These are phyloP conservation scores for honey bee (Apis mellifera) DNA, from an alignment of 1,140 invertebrate species.

Conservation along the genomic window DNA sequence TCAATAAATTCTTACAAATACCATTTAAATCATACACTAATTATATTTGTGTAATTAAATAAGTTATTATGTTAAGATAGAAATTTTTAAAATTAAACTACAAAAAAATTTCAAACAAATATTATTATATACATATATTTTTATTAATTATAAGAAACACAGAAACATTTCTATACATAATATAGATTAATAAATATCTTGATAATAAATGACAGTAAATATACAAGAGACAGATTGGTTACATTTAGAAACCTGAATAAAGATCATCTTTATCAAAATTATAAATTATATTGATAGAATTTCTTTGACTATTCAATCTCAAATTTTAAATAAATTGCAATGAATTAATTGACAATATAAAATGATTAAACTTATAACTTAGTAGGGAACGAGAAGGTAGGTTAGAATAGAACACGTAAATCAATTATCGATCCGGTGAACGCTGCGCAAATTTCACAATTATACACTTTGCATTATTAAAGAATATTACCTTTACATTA, in stretches of 20 bases:
- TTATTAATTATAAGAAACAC: not conserved
- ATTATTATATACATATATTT: not conserved
- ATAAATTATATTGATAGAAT: not conserved
- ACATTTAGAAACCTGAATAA: constrained; percentile 37
- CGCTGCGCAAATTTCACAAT: constrained; percentile 59
- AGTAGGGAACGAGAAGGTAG: constrained; percentile 50
- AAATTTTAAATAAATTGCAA: constrained; percentile 13
- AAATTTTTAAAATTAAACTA: not conserved
- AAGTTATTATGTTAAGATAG: not conserved
- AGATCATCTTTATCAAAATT: not conserved
- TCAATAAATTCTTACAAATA: not conserved
- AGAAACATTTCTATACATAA: not conserved
- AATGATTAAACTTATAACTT: constrained; percentile 43
- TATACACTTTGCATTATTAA: too few species aligned
- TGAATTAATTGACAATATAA: constrained; percentile 12
- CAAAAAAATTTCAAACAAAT: not conserved
- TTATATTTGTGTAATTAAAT: not conserved
- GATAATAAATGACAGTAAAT: constrained; percentile 37
- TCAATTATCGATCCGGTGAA: constrained; percentile 68
- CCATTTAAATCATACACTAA: not conserved
- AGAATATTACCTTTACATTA: constrained; percentile 32
- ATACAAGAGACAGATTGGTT: constrained; percentile 18
- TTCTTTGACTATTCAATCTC: not conserved
- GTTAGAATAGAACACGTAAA: constrained; percentile 66
- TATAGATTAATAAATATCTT: constrained; percentile 4